Evolutionary conservation across 2,797 vertebrate genomes (phyloP).

Genomic region (Ctenopoma multispine): DNA sequence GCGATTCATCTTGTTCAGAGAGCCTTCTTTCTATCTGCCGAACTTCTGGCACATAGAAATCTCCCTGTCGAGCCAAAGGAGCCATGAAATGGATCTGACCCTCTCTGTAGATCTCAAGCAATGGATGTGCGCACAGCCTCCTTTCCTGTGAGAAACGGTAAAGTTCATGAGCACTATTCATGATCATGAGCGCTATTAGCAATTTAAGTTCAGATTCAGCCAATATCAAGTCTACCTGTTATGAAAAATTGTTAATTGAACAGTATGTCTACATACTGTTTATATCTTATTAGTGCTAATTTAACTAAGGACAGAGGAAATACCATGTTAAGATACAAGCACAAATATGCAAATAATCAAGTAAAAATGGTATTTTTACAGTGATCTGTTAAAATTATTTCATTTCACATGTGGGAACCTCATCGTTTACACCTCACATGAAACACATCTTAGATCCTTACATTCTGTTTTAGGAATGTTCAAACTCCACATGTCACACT

Average conservation of each 20-base stretch:
- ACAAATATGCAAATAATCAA: slow-evolving; percentile 19
- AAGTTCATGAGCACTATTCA: neutral
- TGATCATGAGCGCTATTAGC: no score
- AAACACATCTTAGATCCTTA: slow-evolving; percentile 12
- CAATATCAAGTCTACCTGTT: neutral
- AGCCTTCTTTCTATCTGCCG: slow-evolving; percentile 84
- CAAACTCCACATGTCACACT: slow-evolving; percentile 23
- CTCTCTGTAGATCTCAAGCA: slow-evolving; percentile 92
- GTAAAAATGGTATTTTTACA: neutral
- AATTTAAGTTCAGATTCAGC: neutral
- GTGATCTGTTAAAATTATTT: slow-evolving; percentile 7
- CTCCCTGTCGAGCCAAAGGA: slow-evolving; percentile 91
- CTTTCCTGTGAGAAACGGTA: slow-evolving; percentile 84
- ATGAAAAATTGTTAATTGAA: neutral
- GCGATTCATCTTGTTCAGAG: slow-evolving; percentile 74
- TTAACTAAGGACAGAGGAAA: slow-evolving; percentile 6
- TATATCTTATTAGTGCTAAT: neutral
- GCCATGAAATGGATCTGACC: slow-evolving; percentile 91
- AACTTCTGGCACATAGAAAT: slow-evolving; percentile 95
- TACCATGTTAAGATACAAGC: neutral
- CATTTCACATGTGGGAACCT: slow-evolving; percentile 14
- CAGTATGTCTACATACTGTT: neutral
- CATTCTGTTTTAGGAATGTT: slow-evolving; percentile 26
- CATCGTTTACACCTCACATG: slow-evolving; percentile 8
- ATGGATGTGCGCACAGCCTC: slow-evolving; percentile 92